Conservation (phyloP, 2,797 vertebrate species). For the Champsocephalus esox region DNA sequence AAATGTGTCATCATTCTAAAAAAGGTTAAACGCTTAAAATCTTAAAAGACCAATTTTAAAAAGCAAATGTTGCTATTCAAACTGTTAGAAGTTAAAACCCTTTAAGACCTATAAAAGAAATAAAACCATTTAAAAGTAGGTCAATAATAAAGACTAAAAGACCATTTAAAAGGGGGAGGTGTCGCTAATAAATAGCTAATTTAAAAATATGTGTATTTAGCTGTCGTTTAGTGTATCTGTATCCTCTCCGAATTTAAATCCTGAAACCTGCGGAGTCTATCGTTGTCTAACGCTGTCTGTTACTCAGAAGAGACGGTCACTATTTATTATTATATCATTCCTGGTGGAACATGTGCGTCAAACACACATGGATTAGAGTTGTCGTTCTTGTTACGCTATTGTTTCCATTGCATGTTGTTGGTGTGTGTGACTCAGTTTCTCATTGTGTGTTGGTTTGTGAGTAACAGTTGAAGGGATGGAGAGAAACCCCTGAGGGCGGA, state of each 20-base stretch:
- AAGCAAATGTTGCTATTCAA: too few relatives aligned
- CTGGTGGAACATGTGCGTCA: constrained; percentile 16
- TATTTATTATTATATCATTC: constrained; percentile 38
- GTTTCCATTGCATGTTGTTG: constrained; percentile 9
- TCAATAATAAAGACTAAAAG: too few relatives aligned
- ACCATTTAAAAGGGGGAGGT: too few relatives aligned
- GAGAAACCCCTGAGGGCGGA: constrained; percentile 50
- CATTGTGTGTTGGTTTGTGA: constrained; percentile 40
- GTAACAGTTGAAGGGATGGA: constrained; percentile 44
- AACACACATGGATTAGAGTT: constrained; percentile 11
- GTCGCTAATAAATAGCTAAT: too few relatives aligned
- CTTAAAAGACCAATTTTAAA: too few relatives aligned
- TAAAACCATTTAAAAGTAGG: too few relatives aligned
- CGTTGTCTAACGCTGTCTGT: constrained; percentile 33
- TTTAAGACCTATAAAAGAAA: too few relatives aligned
- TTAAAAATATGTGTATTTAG: neutral
- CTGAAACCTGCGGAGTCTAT: constrained; percentile 30
- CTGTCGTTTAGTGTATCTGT: constrained; percentile 1
- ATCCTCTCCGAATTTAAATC: constrained; percentile 15
- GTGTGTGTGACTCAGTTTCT: constrained; percentile 8
- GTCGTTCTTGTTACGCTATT: constrained; percentile 16
- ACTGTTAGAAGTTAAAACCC: too few relatives aligned
- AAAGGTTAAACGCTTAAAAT: too few relatives aligned
- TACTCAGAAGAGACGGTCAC: constrained; percentile 7
- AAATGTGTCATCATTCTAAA: too few relatives aligned